Evolutionary conservation across 2,113 vertebrate genomes (phyloP), one percentile per base, ranked within the genome.

Genomic region (Brachionichthys hirsutus): DNA sequence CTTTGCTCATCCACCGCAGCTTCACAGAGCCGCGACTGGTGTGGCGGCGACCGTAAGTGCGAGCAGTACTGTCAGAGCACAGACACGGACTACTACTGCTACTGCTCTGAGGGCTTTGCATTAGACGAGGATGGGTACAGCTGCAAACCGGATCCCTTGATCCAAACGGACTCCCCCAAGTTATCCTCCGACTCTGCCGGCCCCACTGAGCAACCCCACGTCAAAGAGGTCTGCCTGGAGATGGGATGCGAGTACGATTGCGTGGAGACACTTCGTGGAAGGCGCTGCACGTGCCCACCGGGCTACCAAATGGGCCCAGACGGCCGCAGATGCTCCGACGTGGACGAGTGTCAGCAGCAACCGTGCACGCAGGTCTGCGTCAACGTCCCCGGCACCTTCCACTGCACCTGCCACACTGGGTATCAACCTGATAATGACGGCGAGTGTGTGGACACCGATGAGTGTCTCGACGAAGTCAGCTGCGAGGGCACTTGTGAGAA

Each of bases 401-500:
- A 89, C 14, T 98, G 97, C 85, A 89, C 91, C 77, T 98, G 97
- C 64, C 20, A 70, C 0, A 6, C 73, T 0, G 95, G 96, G 0
- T 98, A 92, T 82, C 57, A 14, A 60, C 82, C 91, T 40, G 93
- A 81, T 0, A 83, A 82, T 0, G 85, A 86, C 10, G 85, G 89
- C 3, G 72, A 80, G 49, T 98, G 96, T 4, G 59, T 89, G 77
- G 92, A 93, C 35, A 43, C 90, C 3, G 92, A 95, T 15, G 93
- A 94, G 70, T 95, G 94, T 68, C 77, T 84, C 0, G 79, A 85
- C 52, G 88, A 86, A 46, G 89, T 81, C 12, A 92, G 74, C 1
- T 95, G 94, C 5, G 91, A 92, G 11, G 92, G 91, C 30, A 58
- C 69, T 12, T 97, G 95, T 56, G 87, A 93, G 51, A 94, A 94